Evolutionary conservation across 2,113 vertebrate genomes (phyloP), one percentile per base, ranked within the genome.

Genomic region (Lycaon pictus): DNA sequence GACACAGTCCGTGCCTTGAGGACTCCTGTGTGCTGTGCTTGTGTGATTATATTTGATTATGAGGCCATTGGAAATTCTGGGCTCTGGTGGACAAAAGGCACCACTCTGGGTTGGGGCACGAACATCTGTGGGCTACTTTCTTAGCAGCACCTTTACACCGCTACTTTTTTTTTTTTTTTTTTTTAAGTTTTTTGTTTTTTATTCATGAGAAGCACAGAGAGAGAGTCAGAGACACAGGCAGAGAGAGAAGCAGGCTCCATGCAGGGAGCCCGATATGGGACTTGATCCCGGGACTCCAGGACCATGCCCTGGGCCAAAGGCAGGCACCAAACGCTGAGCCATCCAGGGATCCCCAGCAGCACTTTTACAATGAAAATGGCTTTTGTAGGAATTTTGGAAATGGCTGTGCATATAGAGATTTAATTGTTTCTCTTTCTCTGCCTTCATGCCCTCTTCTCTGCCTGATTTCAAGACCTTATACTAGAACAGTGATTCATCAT

Each of bases 401-500:
- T 65, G 43, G 48, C 29, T 86, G 2, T 37, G 11, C 37, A 74
- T 71, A 53, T 3, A 87, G 55, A 97, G n/a, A 4, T 43, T 29
- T 87, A 17, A 19, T 60, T 11, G 10, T 58, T 84, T 93, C 96
- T 93, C 81, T 85, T 76, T 90, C 80, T 81, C 63, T 90, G 72
- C 92, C 95, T 37, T n/a, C 25, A 25, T 67, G 48, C 27, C 53
- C 65, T 80, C 60, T 63, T 83, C 92, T 88, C 87, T 71, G 58
- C 67, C 90, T 97, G 89, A 92, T 62, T 96, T 76, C 53, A 8
- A 60, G 27, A 77, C 81, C 67, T 83, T 56, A 92, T 63, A 43
- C 37, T 90, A 88, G 55, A 87, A 74, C n/a, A 72, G 17, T 55
- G 93, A 79, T 96, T 95, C 95, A 96, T 97, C 97, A 96, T 82